Evolutionary conservation across 2,888 invertebrate species (phyloP).

Genomic region (Tolmerus cingulatus): DNA sequence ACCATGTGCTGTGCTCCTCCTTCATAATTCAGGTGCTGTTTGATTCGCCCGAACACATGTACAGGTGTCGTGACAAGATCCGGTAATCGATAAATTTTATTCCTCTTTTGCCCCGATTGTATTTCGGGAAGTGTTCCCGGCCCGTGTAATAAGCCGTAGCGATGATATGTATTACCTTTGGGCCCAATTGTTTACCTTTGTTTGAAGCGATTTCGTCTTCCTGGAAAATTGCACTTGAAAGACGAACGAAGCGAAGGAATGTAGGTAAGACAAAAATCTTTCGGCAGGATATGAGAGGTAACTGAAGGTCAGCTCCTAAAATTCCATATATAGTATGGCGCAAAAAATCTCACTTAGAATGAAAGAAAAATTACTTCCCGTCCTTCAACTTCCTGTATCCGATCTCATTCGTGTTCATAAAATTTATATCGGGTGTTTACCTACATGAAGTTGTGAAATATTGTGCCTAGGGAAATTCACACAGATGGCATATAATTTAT

Average conservation of each 20-base stretch:
- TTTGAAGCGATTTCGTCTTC: not conserved
- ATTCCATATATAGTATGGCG: not conserved
- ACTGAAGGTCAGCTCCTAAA: not conserved
- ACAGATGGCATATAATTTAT: not conserved
- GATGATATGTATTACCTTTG: not conserved
- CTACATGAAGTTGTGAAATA: not conserved
- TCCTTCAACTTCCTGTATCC: not conserved
- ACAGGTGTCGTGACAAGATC: not conserved
- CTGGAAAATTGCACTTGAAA: not conserved
- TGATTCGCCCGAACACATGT: not conserved
- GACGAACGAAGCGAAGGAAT: not conserved
- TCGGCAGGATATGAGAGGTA: not conserved
- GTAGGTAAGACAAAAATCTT: not conserved
- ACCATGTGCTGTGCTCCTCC: not conserved
- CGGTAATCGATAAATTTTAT: not conserved
- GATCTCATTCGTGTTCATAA: not conserved
- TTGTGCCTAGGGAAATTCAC: not conserved
- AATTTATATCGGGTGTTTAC: not conserved
- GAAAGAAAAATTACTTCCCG: not conserved
- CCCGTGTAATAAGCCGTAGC: not conserved
- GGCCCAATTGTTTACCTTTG: not conserved
- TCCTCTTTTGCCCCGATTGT: not conserved
- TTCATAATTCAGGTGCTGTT: not conserved
- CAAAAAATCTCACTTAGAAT: not conserved
- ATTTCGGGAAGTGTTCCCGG: not conserved